Evolutionary conservation across 2,797 vertebrate genomes (phyloP).

Genomic region (Tapera naevia): DNA sequence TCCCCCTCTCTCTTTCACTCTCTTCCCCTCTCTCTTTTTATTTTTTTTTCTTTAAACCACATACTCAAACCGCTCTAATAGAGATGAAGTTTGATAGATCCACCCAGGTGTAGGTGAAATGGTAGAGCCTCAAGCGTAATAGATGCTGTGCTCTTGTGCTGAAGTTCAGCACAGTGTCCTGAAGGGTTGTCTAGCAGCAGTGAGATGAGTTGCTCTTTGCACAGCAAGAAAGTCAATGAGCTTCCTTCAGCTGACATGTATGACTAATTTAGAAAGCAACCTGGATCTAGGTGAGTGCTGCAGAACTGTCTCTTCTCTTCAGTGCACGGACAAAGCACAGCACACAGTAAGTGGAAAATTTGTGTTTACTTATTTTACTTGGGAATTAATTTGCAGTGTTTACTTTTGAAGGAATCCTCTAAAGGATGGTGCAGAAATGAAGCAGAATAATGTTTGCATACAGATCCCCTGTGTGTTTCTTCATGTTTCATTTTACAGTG

Average conservation of each 20-base stretch:
- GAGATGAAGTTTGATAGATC: conserved; percentile 80
- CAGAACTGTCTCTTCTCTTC: conserved; percentile 44
- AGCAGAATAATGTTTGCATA: conserved; percentile 60
- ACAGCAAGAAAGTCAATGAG: conserved; percentile 66
- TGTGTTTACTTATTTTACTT: conserved; percentile 67
- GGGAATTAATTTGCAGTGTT: conserved; percentile 74
- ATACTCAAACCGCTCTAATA: conserved; percentile 73
- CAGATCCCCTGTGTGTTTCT: conserved; percentile 55
- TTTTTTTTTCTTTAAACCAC: conserved; percentile 58
- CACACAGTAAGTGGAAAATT: conserved; percentile 75
- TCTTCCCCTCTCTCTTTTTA: neutral
- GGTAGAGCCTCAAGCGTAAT: conserved; percentile 70
- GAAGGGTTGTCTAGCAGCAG: conserved; percentile 67
- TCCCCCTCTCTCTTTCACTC: neutral
- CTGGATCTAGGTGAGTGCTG: conserved; percentile 71
- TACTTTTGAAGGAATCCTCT: conserved; percentile 72
- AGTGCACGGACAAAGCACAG: conserved; percentile 62
- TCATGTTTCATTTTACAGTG: conserved; percentile 49
- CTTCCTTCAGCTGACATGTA: conserved; percentile 42
- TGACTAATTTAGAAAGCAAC: conserved; percentile 70
- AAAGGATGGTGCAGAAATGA: conserved; percentile 65
- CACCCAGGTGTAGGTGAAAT: conserved; percentile 82
- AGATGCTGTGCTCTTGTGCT: conserved; percentile 67
- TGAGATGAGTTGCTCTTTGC: conserved; percentile 58
- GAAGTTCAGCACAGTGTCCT: conserved; percentile 74